Percentiles rank a stretch among this genome's conserved stretches.
Evolutionary conservation across 2,888 invertebrate species (phyloP).

Genomic region (Idaea biselata): DNA sequence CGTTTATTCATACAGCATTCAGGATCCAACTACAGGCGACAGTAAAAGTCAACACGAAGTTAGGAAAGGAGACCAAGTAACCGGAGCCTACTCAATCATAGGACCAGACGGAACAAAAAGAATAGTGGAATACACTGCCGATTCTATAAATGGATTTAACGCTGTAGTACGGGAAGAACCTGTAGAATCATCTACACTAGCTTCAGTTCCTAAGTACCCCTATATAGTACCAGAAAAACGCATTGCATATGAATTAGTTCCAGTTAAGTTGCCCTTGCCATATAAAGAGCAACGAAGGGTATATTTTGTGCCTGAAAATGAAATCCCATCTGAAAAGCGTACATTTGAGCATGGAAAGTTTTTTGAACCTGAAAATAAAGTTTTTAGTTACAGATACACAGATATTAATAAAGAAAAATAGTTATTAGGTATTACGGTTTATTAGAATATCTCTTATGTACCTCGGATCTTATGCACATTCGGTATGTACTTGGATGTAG

Average conservation of each 20-base stretch:
- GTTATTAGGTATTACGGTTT: background rate
- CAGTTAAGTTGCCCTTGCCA: conserved; percentile 25
- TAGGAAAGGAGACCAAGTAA: conserved; percentile 61
- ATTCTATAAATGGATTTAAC: conserved; percentile 75
- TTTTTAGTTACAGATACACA: background rate
- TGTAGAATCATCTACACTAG: conserved; percentile 20
- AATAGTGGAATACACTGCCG: conserved; percentile 73
- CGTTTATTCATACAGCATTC: conserved; percentile 71
- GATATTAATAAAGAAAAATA: background rate
- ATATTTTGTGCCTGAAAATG: conserved; percentile 56
- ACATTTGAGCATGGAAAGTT: conserved; percentile 46
- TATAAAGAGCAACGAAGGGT: conserved; percentile 18
- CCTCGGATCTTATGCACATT: no score
- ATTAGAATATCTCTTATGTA: background rate
- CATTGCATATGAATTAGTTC: conserved; percentile 24
- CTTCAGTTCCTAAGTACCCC: conserved; percentile 16
- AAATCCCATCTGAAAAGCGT: conserved; percentile 32
- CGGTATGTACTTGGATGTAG: no score
- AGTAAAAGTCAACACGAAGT: conserved; percentile 67
- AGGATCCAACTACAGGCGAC: conserved; percentile 77
- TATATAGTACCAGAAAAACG: conserved; percentile 22
- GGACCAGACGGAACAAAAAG: conserved; percentile 71
- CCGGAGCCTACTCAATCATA: conserved; percentile 66
- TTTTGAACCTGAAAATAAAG: conserved; percentile 47
- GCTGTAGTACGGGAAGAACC: conserved; percentile 74